Base-by-base conservation (phyloP, 2,888 invertebrate genomes). In the Phaonia tiefii region DNA sequence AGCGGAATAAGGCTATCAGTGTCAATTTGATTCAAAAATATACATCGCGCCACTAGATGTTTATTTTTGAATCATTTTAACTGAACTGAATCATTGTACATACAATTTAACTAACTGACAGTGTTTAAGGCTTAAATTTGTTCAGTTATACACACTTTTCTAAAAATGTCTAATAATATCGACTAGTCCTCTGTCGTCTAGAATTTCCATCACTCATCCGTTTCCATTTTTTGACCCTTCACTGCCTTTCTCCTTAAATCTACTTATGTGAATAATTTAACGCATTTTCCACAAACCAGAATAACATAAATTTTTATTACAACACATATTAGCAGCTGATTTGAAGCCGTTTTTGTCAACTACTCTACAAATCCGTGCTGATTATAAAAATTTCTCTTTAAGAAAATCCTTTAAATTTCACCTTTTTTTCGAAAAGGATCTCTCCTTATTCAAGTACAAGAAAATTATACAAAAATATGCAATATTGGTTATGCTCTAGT, bases 401-500 rank as follows among this genome's bases (percentile, higher is more conserved):
- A 25, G 13, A 8, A 54, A 54, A 54, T 54, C 25, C 54, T 54
- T 54, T 54, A 54, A 54, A 54, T 54, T 54, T 22, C 54, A 54
- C 54, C 54, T 54, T 54, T 54, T 22, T 25, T 13, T 10, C 51
- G 1, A 11, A 11, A 7, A 46, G 7, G 17, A 8, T 15, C 2
- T 46, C 15, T 13, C 22, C 51, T 54, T 49, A 17, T 49, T 11
- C 2, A 25, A 46, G 15, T 11, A 46, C n/a, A 46, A 2, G 20
- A 3, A n/a, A n/a, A 44, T 44, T 44, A 51, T 5, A 51, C 51
- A 51, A 54, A 25, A 54, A 54, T 42, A 63, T 42, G 63, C 63
- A 63, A 42, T 39, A 37, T 31, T 11, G 15, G 15, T 20, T 51
- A 54, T 54, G 70, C 31, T 65, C 75, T 63, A 46, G 31, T 75